These are phyloP conservation scores for Falco rusticolus DNA, from an alignment of 2,797 vertebrate species.

Conservation along the genomic window DNA sequence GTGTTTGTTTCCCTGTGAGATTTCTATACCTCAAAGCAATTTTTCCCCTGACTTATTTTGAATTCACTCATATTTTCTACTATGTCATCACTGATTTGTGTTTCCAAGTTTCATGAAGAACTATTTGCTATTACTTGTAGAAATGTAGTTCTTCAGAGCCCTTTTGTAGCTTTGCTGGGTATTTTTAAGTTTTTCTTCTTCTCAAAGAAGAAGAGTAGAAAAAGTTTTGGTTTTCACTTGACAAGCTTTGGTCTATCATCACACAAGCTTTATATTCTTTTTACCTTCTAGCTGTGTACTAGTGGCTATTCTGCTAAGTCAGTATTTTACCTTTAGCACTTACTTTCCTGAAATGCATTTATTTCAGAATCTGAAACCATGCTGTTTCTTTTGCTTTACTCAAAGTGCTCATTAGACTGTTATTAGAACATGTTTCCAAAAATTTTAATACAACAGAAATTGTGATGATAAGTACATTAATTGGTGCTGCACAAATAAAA, in stretches of 20 bases:
- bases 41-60: constrained; percentile 42
- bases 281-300: background rate
- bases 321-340: background rate
- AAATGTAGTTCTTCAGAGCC: constrained; percentile 8
- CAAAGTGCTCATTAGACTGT: background rate
- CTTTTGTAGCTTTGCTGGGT: background rate
- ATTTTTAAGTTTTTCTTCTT: background rate
- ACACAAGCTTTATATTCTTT: background rate
- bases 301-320: background rate
- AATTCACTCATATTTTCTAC: constrained; percentile 13
- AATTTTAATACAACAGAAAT: background rate
- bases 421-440: background rate
- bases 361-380: background rate
- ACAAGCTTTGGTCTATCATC: background rate
- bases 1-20: constrained; percentile 34
- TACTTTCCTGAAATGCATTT: background rate
- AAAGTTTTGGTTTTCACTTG: background rate
- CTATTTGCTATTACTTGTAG: constrained; percentile 1
- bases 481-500: background rate
- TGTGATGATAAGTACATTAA: background rate
- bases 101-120: constrained; percentile 25
- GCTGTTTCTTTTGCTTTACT: background rate
- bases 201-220: background rate
- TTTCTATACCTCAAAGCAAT: constrained; percentile 55
- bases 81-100: constrained; percentile 6